A percentile compares a stretch with the other conserved stretches of the same genome.
phyloP scores from a whole-genome alignment of 1,140 invertebrate genomes.

The Bombus turneri region DNA sequence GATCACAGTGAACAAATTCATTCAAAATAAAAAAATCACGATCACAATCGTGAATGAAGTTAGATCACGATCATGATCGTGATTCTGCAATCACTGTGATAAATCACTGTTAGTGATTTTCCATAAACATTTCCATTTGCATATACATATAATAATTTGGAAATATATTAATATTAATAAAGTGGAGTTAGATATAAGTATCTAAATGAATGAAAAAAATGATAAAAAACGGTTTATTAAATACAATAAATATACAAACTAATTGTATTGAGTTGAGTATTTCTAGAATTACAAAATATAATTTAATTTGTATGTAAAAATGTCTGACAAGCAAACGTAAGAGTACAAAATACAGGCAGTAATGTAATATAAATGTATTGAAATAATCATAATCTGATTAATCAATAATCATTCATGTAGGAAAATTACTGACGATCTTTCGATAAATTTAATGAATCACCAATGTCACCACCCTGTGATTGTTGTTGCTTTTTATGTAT shows the following conservation, averaged over 20 bases:
- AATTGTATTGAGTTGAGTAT: neutral
- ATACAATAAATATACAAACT: constrained; percentile 15
- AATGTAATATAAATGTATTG: constrained; percentile 13
- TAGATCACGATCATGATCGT: too few relatives aligned
- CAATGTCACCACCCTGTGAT: constrained; percentile 64
- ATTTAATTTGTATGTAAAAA: constrained; percentile 18
- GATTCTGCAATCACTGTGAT: too few relatives aligned
- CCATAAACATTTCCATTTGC: too few relatives aligned
- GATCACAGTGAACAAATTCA: too few relatives aligned
- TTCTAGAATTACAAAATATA: constrained; percentile 34
- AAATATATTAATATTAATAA: neutral
- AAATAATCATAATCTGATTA: constrained; percentile 45
- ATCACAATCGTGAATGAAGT: too few relatives aligned
- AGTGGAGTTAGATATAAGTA: neutral
- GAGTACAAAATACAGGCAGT: constrained; percentile 1
- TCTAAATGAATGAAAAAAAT: neutral
- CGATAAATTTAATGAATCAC: constrained; percentile 78
- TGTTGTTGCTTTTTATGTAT: constrained; percentile 72
- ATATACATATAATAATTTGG: neutral
- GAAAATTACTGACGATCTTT: constrained; percentile 74
- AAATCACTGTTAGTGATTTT: too few relatives aligned
- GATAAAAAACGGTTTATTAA: constrained; percentile 41
- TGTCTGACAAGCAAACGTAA: constrained; percentile 6
- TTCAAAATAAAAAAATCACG: too few relatives aligned
- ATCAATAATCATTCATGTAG: too few relatives aligned